These are phyloP conservation scores for Thalassarche chlororhynchos DNA, from an alignment of 2,113 vertebrate species.

Conservation along the genomic window DNA sequence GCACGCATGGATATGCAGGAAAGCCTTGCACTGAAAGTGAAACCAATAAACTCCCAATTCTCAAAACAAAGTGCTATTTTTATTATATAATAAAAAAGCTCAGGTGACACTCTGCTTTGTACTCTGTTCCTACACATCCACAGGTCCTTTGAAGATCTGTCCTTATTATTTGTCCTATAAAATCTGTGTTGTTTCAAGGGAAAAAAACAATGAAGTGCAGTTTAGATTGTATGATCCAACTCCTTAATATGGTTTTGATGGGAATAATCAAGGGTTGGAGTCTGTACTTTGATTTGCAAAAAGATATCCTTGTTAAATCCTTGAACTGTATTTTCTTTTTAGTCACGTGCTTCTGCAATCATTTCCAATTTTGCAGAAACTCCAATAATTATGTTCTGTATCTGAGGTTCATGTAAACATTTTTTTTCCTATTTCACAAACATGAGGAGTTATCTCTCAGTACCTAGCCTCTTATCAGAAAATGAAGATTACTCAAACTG, in stretches of 20 bases:
- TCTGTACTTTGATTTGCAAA: constrained; percentile 35
- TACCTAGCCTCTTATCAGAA: neutral
- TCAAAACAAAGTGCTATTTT: neutral
- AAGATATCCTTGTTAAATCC: neutral
- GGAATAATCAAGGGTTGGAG: constrained; percentile 27
- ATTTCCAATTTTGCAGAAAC: neutral
- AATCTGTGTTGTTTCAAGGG: neutral
- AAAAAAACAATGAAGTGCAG: neutral
- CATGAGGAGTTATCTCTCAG: neutral
- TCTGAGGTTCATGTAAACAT: neutral
- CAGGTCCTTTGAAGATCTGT: neutral
- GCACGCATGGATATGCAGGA: neutral
- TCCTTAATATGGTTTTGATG: constrained; percentile 25
- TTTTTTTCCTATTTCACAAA: neutral
- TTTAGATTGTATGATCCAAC: constrained; percentile 24
- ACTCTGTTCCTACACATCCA: neutral
- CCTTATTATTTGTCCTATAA: neutral
- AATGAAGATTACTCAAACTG: neutral
- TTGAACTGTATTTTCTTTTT: neutral
- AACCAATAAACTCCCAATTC: neutral
- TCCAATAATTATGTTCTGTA: neutral
- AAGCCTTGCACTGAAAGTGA: neutral
- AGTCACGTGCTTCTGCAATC: neutral
- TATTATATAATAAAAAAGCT: neutral
- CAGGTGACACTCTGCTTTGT: neutral